phyloP scores from a whole-genome alignment of 2,888 invertebrate genomes.

The Tipula lateralis region DNA sequence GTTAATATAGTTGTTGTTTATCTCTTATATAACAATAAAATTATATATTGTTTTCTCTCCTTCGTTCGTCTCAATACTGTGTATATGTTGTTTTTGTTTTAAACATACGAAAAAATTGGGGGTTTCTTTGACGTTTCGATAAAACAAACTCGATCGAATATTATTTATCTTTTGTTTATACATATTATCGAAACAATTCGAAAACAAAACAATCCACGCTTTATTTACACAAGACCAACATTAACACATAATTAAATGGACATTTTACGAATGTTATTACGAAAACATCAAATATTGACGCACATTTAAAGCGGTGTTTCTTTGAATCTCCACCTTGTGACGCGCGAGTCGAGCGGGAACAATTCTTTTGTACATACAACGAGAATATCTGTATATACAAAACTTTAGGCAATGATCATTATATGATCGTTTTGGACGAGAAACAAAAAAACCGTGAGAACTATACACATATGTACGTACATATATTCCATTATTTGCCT shows the following conservation, averaged over 20 bases:
- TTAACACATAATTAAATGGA: conserved; percentile 29
- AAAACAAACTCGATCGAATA: conserved; percentile 5
- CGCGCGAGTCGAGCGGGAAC: background rate
- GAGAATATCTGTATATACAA: background rate
- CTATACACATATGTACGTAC: background rate
- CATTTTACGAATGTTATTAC: conserved; percentile 21
- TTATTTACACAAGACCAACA: background rate
- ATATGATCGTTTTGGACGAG: background rate
- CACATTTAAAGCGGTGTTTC: background rate
- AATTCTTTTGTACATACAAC: background rate
- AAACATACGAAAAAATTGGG: too few relatives aligned
- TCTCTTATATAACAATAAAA: background rate
- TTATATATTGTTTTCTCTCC: background rate
- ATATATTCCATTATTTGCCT: background rate
- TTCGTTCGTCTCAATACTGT: background rate
- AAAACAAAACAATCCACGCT: background rate
- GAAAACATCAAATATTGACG: background rate
- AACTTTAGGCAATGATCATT: too few relatives aligned
- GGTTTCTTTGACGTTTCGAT: background rate
- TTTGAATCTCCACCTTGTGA: background rate
- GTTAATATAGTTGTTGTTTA: background rate
- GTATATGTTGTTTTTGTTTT: background rate
- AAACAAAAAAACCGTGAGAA: background rate
- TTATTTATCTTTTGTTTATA: conserved; percentile 12
- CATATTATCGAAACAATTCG: background rate